Conservation (phyloP, 2,888 invertebrate species). For the Dolomedes plantarius region DNA sequence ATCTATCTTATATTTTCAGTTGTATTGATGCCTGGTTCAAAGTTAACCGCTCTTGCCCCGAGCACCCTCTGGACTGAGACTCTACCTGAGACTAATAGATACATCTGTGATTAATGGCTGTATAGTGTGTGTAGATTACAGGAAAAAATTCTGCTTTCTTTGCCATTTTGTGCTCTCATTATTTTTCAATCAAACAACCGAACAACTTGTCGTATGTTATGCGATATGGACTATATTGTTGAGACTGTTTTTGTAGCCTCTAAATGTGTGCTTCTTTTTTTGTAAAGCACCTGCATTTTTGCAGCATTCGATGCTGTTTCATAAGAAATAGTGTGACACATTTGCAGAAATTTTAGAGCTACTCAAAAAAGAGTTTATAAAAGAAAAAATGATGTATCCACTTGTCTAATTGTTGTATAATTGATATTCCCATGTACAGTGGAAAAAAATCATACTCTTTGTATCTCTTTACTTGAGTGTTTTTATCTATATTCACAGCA, state of each 20-base stretch:
- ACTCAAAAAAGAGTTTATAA: conserved; percentile 8
- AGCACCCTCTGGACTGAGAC: conserved; percentile 93
- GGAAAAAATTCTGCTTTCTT: conserved; percentile 30
- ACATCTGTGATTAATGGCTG: conserved; percentile 70
- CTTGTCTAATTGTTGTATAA: conserved; percentile 10
- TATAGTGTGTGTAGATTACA: conserved; percentile 56
- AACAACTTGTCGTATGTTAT: conserved; percentile 47
- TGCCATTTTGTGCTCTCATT: conserved; percentile 26
- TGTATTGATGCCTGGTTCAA: conserved; percentile 99
- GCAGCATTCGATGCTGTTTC: conserved; percentile 26
- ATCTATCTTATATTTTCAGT: conserved; percentile 80
- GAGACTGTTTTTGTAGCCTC: conserved; percentile 54
- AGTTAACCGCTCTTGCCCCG: conserved; percentile 98
- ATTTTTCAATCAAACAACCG: conserved; percentile 20
- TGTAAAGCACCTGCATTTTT: conserved; percentile 19
- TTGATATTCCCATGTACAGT: neutral
- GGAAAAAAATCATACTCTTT: conserved; percentile 34
- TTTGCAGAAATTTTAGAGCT: conserved; percentile 13
- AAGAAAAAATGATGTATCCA: conserved; percentile 15
- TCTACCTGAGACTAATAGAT: conserved; percentile 56
- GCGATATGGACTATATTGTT: conserved; percentile 36
- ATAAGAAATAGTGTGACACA: conserved; percentile 9
- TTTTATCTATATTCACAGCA: conserved; percentile 54
- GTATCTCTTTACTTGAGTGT: conserved; percentile 41
- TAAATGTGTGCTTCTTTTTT: conserved; percentile 54